Percentiles rank a stretch among this genome's conserved stretches.
phyloP scores from a whole-genome alignment of 2,888 invertebrate genomes.

The Ochlodes sylvanus region DNA sequence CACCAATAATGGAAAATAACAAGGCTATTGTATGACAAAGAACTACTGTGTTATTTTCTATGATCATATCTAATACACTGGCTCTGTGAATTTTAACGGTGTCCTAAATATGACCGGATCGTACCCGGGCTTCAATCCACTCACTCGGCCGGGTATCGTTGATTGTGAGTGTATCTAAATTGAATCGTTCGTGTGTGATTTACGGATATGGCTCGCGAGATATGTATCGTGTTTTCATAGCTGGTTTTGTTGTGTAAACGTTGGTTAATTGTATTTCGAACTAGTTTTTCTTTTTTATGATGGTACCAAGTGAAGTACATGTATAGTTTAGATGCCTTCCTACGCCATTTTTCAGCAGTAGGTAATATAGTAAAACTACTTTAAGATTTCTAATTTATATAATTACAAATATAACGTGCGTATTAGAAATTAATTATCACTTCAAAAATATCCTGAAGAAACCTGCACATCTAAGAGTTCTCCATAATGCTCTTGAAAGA shows the following conservation, averaged over 20 bases:
- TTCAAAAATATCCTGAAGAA: no score
- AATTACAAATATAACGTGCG: no score
- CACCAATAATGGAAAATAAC: no score
- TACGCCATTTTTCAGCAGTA: no score
- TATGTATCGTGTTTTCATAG: conserved; percentile 28
- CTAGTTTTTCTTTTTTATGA: background rate
- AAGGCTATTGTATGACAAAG: background rate
- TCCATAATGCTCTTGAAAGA: no score
- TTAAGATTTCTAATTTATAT: no score
- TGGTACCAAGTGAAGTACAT: background rate
- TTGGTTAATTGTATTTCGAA: conserved; percentile 20
- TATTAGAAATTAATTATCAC: no score
- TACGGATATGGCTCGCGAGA: conserved; percentile 32
- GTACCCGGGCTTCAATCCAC: conserved; percentile 49
- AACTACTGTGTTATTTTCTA: conserved; percentile 13
- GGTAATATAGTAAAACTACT: no score
- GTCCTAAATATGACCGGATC: conserved; percentile 54
- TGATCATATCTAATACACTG: conserved; percentile 58
- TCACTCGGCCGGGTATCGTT: conserved; percentile 44
- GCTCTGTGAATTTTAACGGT: conserved; percentile 59
- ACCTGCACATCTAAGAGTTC: no score
- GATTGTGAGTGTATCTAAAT: conserved; percentile 38
- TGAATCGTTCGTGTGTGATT: conserved; percentile 38
- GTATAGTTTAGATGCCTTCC: no score
- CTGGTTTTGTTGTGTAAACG: conserved; percentile 30